Evolutionary conservation across 1,140 invertebrate genomes (phyloP).

Genomic region (Magallana ariakensis): DNA sequence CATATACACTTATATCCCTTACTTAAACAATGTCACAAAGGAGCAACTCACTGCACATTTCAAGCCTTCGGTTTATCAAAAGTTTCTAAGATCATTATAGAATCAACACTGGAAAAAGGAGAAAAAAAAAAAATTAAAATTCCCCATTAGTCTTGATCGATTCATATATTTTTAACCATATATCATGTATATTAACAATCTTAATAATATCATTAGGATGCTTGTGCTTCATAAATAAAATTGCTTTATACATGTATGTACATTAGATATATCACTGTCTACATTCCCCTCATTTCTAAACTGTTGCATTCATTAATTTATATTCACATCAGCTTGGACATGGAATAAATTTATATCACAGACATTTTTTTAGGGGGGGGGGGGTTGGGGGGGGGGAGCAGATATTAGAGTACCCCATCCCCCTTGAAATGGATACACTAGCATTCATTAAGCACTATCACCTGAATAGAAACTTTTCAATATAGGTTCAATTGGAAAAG

Average conservation of each 20-base stretch:
- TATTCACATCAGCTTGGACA: neutral
- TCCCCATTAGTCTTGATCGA: too few relatives aligned
- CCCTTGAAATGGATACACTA: too few relatives aligned
- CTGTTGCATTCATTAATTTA: neutral
- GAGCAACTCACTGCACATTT: too few relatives aligned
- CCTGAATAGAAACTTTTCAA: neutral
- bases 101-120: too few relatives aligned
- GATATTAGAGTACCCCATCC: too few relatives aligned
- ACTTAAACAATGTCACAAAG: too few relatives aligned
- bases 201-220: neutral
- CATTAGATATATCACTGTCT: neutral
- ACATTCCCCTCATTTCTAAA: neutral
- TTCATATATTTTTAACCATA: neutral
- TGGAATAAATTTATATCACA: slow-evolving; percentile 24
- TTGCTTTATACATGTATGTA: neutral
- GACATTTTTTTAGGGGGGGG: neutral
- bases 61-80: too few relatives aligned
- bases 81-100: too few relatives aligned
- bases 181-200: neutral
- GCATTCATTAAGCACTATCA: neutral
- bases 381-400: neutral
- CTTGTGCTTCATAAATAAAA: neutral
- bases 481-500: too few relatives aligned
- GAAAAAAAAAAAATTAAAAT: too few relatives aligned
- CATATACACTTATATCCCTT: too few relatives aligned